phyloP scores from a whole-genome alignment of 1,140 invertebrate genomes.

The Drosophila prosaltans region DNA sequence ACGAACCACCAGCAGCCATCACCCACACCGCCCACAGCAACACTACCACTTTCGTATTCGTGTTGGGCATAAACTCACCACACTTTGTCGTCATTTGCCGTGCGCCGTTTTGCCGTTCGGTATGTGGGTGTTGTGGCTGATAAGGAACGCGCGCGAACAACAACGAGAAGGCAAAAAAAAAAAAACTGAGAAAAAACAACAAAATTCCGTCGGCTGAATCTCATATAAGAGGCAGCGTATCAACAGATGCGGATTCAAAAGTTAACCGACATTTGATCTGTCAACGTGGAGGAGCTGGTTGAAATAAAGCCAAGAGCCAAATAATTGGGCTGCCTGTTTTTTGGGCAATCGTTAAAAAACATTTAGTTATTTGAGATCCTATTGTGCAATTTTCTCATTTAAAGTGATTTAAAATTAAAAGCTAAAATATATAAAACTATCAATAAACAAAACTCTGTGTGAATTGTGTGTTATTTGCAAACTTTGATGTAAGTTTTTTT shows the following conservation, averaged over 20 bases:
- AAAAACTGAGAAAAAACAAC: constrained; percentile 1
- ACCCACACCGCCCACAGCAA: constrained; percentile 14
- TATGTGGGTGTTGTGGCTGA: constrained; percentile 59
- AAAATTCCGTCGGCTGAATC: constrained; percentile 33
- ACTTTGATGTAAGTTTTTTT: neutral
- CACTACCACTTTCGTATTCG: constrained; percentile 4
- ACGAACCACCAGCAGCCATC: neutral
- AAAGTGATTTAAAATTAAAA: neutral
- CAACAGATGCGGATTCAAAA: constrained; percentile 74
- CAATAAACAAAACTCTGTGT: neutral
- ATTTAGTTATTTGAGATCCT: neutral
- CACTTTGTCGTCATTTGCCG: constrained; percentile 58
- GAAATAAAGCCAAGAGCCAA: neutral
- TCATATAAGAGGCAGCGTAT: constrained; percentile 70
- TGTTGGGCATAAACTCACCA: constrained; percentile 64
- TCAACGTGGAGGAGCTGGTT: constrained; percentile 62
- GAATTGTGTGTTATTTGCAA: neutral
- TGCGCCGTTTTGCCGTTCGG: constrained; percentile 25
- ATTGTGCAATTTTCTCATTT: neutral
- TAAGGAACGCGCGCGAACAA: constrained; percentile 57
- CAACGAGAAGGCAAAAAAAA: constrained; percentile 23
- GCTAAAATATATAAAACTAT: neutral
- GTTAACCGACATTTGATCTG: constrained; percentile 81
- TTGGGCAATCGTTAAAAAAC: neutral
- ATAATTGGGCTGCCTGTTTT: constrained; percentile 17